Evolutionary conservation across 2,888 invertebrate genomes (phyloP).

Genomic region (Acanthoscelides obtectus): DNA sequence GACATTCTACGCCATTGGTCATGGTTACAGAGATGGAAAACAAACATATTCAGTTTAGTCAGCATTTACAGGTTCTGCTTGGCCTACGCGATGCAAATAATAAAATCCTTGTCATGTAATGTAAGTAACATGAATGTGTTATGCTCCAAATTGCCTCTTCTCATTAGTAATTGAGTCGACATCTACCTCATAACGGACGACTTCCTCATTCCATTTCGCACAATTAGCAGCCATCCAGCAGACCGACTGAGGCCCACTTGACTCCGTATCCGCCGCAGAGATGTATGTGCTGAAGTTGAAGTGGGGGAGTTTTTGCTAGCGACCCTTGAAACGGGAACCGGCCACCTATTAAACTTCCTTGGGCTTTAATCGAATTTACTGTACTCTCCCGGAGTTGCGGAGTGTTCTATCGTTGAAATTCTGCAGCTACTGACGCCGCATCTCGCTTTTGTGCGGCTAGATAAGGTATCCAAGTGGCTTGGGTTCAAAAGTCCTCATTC

Average conservation of each 20-base stretch:
- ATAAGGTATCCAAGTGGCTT: background rate
- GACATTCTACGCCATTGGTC: no score
- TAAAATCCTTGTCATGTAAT: no score
- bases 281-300: background rate
- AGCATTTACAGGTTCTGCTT: no score
- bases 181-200: background rate
- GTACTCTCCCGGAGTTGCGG: background rate
- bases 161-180: background rate
- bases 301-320: background rate
- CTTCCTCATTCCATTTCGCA: background rate
- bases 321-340: background rate
- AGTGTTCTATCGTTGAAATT: background rate
- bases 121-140: background rate
- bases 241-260: background rate
- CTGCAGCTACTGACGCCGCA: background rate
- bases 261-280: background rate
- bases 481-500: no score
- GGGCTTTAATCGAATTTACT: background rate
- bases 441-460: background rate
- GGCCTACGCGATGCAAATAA: no score
- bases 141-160: background rate
- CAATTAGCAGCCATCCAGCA: background rate
- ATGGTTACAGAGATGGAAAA: no score
- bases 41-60: no score
- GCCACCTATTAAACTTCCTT: background rate